Evolutionary conservation across 2,888 invertebrate species (phyloP), one percentile per base, ranked within the genome.

Genomic region (Uropetala carovei): DNA sequence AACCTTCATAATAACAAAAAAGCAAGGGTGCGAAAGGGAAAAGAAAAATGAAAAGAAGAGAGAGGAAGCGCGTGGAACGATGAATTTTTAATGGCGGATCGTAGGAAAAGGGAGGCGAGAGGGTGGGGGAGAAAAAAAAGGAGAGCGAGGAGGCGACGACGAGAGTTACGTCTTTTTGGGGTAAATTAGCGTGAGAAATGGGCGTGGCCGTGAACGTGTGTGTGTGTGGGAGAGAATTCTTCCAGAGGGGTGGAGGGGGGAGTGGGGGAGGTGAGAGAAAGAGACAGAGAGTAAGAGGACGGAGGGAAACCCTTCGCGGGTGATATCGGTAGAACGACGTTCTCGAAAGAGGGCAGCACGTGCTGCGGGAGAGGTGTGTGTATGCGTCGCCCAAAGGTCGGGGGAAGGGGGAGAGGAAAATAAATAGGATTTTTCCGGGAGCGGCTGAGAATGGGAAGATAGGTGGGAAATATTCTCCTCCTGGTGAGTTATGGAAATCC

Each of bases 61-160:
- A 27, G 11, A 22, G 27, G 22, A 22, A 75, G 22, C 22, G 27
- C 75, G 75, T 27, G 75, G 27, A 75, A 75, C 27, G 75, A 18
- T 75, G 27, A 75, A 75, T 75, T 75, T 75, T 75, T 75, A 75
- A 75, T 75, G 75, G 22, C 13, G 75, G 27, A 75, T 27, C 75
- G 75, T 22, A 22, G 22, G 75, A 75, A 27, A 22, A 14, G 27
- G 22, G n/a, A n/a, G n/a, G n/a, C n/a, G n/a, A n/a, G n/a, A n/a
- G n/a, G n/a, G n/a, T n/a, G n/a, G n/a, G n/a, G 75, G 27, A 22
- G 75, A 2, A 27, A 27, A 75, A 75, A 18, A 75, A 75, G 27
- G 22, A 27, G 75, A 11, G 75, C 75, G 27, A 27, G 22, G 22
- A 27, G 22, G 13, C 22, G 75, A 75, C 75, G 75, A 75, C 7